Conservation (phyloP, 2,888 invertebrate genomes). For the Helicoverpa assulta region DNA sequence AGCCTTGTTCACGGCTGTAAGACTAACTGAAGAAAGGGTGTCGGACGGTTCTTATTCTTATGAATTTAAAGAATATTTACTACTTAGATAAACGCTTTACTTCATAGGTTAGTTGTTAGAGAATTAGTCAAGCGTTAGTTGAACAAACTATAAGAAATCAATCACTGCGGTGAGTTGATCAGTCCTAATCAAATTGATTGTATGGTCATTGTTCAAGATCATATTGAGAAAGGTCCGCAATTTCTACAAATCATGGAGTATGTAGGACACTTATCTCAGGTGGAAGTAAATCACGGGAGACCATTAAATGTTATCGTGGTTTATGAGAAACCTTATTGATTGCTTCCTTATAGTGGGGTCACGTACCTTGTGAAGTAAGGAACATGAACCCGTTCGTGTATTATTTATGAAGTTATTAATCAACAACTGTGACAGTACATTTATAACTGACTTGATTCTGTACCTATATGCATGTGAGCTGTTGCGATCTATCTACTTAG, state of each 20-base stretch:
- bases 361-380: constrained; percentile 11
- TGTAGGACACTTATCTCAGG: constrained; percentile 28
- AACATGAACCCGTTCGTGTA: constrained; percentile 2
- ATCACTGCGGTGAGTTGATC: constrained; percentile 22
- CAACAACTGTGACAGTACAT: background rate
- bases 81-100: too few species aligned
- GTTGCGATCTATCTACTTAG: too few species aligned
- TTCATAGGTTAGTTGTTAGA: background rate
- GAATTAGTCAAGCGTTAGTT: constrained; percentile 8
- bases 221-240: background rate
- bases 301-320: constrained; percentile 51
- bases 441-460: too few species aligned
- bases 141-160: constrained; percentile 28
- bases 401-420: constrained; percentile 2
- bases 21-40: constrained; percentile 10
- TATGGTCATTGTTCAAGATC: background rate
- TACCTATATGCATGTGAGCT: too few species aligned
- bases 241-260: constrained; percentile 10
- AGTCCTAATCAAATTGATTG: constrained; percentile 29
- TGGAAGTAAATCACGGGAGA: constrained; percentile 25
- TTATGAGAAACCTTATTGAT: constrained; percentile 37
- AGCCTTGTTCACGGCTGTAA: constrained; percentile 22
- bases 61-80: too few species aligned
- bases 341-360: constrained; percentile 44
- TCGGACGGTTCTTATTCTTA: background rate